Evolutionary conservation across 2,113 vertebrate genomes (phyloP), one percentile per base, ranked within the genome.

Genomic region (Lepus europaeus): DNA sequence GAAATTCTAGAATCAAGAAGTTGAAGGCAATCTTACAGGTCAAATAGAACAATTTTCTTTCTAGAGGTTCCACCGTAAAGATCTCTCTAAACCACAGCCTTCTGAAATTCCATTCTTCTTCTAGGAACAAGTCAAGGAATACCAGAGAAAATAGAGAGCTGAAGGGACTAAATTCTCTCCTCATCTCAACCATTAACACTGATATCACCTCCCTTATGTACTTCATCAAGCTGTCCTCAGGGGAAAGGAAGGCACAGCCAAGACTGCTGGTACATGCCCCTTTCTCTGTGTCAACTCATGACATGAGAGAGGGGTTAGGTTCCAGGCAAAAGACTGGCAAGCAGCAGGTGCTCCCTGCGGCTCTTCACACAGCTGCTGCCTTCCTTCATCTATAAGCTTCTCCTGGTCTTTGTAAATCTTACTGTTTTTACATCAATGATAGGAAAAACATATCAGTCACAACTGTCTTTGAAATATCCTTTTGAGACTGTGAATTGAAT

Each of bases 211-310:
- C n/a, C 4, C 17, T 23, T 16, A 25, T 1, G 5, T 36, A 39
- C 29, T 3, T 12, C 19, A 63, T 80, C 17, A 72, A 31, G 27
- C 25, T 11, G 4, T 78, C 29, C 7, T 89, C 76, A 33, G 70
- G 79, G 25, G 17, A 27, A 31, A 20, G 64, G 22, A 56, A 56
- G n/a, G 39, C 20, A 20, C 23, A 49, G 17, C 49, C 16, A 69
- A 36, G 31, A 63, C n/a, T 31, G 45, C 9, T 0, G 0, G 39
- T 1, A 9, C 0, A 7, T 53, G 33, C 77, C 33, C 33, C 20
- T 45, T 17, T 36, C 36, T 45, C 6, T 0, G 1, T 5, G 36
- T 36, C 12, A 13, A 17, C 33, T 6, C 20, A 0, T 45, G 49
- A n/a, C 33, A 64, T 9, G 27, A 85, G 10, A 11, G 20, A 51